Evolutionary conservation across 1,140 invertebrate genomes (phyloP), one percentile per base, ranked within the genome.

Genomic region (Drosophila sp.): DNA sequence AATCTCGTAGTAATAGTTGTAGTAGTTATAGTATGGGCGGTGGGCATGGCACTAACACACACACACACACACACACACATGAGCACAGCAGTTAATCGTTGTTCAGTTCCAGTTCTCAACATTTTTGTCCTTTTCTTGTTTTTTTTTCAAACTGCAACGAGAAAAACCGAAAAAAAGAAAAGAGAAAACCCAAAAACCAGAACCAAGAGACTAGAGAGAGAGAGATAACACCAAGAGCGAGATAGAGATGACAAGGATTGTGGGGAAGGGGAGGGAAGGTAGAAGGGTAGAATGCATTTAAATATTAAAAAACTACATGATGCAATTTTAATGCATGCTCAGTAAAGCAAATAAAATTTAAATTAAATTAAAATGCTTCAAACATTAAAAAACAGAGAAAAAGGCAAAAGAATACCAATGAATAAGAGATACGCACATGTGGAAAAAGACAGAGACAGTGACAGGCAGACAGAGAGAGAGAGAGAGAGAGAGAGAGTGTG

Each of bases 311-410:
- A 83, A 72, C 68, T 79, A 70, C 60, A 76, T 70, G 47, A 66
- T 79, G 80, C 58, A 83, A 67, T 83, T 83, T 79, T 79, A 83
- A 83, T 83, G 76, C 84, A 76, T 84, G 72, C 72, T 69, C 80
- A 76, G 76, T 62, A 83, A 76, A 72, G 76, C 80, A 83, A 84
- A 83, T 76, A 84, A 71, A 83, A 83, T 80, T 84, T 72, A 83
- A 83, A 83, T 83, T 79, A 83, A 83, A 83, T 80, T 80, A 80
- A 80, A 83, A 79, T 80, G 83, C 72, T 61, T 54, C 41, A 76
- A 83, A 83, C 57, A 67, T 84, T 5, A 41, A 17, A 58, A 54
- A 8, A 30, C 55, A 61, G 50, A 23, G 33, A 10, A 8, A 17
- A 50, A 47, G 17, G 4, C 8, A 35, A 69, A 68, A 54, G 58